Evolutionary conservation across 1,140 invertebrate species (phyloP), one percentile per base, ranked within the genome.

Genomic region (Arctopsyche grandis): DNA sequence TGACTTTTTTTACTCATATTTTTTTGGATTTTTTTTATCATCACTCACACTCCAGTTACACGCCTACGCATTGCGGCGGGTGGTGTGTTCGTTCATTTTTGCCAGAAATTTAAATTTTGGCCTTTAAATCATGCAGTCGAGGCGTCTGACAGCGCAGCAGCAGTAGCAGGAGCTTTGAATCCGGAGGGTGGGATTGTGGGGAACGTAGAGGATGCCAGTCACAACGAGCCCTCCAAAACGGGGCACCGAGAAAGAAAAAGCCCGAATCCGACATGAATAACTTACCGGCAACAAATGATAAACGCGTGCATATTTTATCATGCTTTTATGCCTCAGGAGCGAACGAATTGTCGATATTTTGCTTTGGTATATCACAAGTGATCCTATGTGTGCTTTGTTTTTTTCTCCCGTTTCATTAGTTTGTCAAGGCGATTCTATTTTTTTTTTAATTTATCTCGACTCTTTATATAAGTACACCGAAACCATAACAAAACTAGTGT

Each of bases 261-360:
- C 48, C 77, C 66, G 77, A 81, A 78, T 76, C 60, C 52, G 21
- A 69, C 46, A 69, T 81, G 80, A 81, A 81, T 81, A 81, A 76
- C 48, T 81, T 79, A 81, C 71, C 29, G 21, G 73, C 48, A 81
- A 79, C 80, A 69, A 79, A 81, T 56, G 77, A 79, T 81, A 81
- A 80, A 70, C 77, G 66, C 48, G 38, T 81, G 63, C 71, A 81
- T 81, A 81, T 81, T 81, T 81, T 75, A 81, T 78, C 77, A 52
- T 21, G 60, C 71, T 81, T 79, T 81, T 78, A 76, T 69, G 63
- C 74, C 19, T 19, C 10, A 14, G 29, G 69, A 71, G 38, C 10
- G 71, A 74, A 74, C 71, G 48, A 74, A 56, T 56, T 19, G 21
- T 16, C 26, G n/a, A 12, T 24, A 26, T 14, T 21, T 19, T 22